These are phyloP conservation scores for Heliconius hewitsoni DNA, from an alignment of 1,140 invertebrate genomes.

Conservation along the genomic window DNA sequence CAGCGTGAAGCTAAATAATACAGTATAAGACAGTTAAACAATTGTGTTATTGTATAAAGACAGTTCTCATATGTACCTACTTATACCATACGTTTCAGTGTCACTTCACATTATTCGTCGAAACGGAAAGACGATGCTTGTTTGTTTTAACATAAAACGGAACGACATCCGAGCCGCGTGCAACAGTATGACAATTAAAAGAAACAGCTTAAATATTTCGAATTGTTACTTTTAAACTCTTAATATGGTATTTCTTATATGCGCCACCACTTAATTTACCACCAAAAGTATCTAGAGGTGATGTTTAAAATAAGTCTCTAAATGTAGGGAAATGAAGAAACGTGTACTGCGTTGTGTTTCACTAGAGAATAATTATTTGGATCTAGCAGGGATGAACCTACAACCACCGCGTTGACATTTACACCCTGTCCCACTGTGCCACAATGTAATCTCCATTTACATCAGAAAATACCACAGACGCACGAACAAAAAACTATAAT, in stretches of 20 bases:
- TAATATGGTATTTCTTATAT: not conserved
- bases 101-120: not conserved
- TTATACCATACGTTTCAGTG: not conserved
- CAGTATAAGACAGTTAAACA: not conserved
- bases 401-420: no score
- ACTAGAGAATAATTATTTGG: no score
- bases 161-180: not conserved
- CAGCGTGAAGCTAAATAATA: not conserved
- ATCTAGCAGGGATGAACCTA: no score
- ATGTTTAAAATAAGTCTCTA: no score
- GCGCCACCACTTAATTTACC: not conserved
- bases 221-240: not conserved
- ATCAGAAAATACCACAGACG: not conserved
- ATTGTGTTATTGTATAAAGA: not conserved
- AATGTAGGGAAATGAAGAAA: no score
- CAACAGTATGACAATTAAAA: not conserved
- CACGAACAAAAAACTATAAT: not conserved
- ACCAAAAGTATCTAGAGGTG: no score
- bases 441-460: no score
- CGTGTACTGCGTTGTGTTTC: no score
- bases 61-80: not conserved
- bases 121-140: conserved; percentile 9
- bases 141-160: conserved; percentile 7
- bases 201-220: not conserved
- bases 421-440: accelerated